Base-by-base conservation (phyloP, 2,797 vertebrate genomes). In the Sebastes minor region DNA sequence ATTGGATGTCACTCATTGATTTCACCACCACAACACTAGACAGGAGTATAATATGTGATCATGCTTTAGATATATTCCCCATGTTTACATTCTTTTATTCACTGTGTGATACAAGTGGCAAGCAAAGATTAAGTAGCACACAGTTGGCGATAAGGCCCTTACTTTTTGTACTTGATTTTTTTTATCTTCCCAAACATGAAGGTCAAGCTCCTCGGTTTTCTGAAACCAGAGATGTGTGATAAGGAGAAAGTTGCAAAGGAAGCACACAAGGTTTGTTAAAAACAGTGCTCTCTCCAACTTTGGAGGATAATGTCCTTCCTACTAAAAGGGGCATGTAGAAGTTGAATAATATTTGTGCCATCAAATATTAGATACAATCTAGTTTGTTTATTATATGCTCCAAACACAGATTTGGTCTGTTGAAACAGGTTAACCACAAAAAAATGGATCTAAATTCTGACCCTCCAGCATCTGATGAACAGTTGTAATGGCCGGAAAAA, bases 101-200 rank as follows among this genome's bases (percentile, higher is more conserved):
- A 35, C n/a, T 9, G 23, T 46, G 35, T 3, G 33, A 38, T 38
- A 3, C 1, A 0, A 62, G 32, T 25, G 16, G 0, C 4, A 8
- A 59, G 56, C 71, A 14, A 69, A 65, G n/a, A 56, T 74, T 77
- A 28, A 42, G 65, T 13, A 20, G 64, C 8, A 64, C 12, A 52
- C 7, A 14, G 42, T 46, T 60, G 46, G 46, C 18, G 3, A 53
- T 22, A n/a, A 52, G 49, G 20, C 0, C 8, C 49, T 53, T 53
- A 10, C 49, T 53, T 53, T 22, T 53, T 53, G 49, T 53, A 53
- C 10, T 27, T 20, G 7, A 35, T 32, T 16, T 28, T 23, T 64
- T 61, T 56, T 53, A 53, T 53, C 9, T 53, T 1, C 18, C 28
- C 10, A 18, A 33, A 46, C 10, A 27, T 35, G 4, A 22, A 72